These are phyloP conservation scores for Eledona agricola DNA, from an alignment of 2,888 invertebrate genomes.

Conservation along the genomic window DNA sequence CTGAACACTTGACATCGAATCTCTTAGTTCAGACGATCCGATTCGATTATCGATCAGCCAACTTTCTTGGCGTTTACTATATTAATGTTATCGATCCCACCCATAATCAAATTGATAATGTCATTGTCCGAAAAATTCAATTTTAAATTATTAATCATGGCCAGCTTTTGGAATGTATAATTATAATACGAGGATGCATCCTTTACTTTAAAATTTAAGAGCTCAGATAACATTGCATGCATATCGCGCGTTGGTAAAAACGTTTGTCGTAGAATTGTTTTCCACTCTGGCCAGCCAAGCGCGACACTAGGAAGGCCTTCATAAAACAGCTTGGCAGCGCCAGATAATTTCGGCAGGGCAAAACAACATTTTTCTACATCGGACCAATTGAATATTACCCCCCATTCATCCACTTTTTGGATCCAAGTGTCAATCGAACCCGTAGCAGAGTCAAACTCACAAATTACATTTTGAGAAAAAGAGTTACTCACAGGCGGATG, in stretches of 20 bases:
- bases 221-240: not conserved
- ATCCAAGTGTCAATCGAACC: too few species aligned
- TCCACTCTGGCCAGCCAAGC: not conserved
- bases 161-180: not conserved
- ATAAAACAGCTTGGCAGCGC: not conserved
- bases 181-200: not conserved
- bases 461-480: too few species aligned
- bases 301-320: not conserved
- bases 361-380: conserved; percentile 1
- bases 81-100: not conserved
- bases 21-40: too few species aligned
- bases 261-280: not conserved
- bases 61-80: too few species aligned
- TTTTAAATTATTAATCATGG: not conserved
- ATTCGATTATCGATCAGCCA: too few species aligned
- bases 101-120: not conserved
- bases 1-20: too few species aligned
- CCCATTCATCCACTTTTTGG: not conserved
- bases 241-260: not conserved
- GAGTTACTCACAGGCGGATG: too few species aligned
- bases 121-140: not conserved
- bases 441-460: too few species aligned
- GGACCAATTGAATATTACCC: not conserved
- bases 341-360: too few species aligned
- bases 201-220: not conserved